Evolutionary conservation across 2,113 vertebrate genomes (phyloP).

Genomic region (Euleptes europaea): DNA sequence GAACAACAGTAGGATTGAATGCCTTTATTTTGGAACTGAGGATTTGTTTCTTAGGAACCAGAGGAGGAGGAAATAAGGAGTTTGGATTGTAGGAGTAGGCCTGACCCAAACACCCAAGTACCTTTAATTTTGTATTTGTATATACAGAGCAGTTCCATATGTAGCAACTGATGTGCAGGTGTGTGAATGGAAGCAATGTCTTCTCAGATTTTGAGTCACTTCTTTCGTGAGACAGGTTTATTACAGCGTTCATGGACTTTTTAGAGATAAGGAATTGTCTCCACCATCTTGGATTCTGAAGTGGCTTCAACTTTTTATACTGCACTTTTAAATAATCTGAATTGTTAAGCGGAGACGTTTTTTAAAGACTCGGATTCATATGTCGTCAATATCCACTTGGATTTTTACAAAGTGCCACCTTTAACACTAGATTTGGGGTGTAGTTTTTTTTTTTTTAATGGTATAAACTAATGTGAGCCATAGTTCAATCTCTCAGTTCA

Average conservation of each 20-base stretch:
- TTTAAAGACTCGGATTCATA: neutral
- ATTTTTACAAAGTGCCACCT: neutral
- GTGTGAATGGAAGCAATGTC: too few species aligned
- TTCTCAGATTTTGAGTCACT: neutral
- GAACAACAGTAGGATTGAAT: constrained; percentile 28
- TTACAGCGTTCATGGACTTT: neutral
- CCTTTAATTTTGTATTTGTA: neutral
- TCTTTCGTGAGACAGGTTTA: neutral
- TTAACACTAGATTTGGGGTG: neutral
- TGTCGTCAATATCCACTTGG: neutral
- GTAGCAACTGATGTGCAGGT: too few species aligned
- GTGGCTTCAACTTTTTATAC: neutral
- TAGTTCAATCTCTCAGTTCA: neutral
- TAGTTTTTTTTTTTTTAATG: too few species aligned
- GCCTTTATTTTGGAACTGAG: neutral
- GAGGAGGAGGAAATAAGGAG: neutral
- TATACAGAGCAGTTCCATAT: too few species aligned
- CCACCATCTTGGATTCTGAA: constrained; percentile 46
- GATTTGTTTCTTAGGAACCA: constrained; percentile 13
- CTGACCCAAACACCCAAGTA: constrained; percentile 1
- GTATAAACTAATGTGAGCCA: neutral
- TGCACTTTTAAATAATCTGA: neutral
- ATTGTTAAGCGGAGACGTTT: neutral
- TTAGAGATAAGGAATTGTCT: neutral
- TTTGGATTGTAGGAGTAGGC: neutral